Conservation (phyloP, 1,140 invertebrate species). For the Melanaphis sacchari region DNA sequence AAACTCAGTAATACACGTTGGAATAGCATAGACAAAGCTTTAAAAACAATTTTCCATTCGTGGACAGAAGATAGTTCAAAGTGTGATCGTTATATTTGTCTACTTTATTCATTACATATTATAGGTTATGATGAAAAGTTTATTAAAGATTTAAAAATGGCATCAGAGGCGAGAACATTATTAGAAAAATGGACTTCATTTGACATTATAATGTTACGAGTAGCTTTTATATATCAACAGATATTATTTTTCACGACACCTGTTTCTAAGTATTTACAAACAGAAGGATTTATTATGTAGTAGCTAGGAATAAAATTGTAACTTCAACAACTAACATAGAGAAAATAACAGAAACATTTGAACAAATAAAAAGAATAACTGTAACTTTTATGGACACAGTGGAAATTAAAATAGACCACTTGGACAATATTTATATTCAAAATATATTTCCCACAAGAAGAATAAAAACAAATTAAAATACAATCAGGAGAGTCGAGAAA, state of each 20-base stretch:
- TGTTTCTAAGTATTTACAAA: not conserved
- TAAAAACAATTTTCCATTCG: not conserved
- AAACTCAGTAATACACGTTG: not conserved
- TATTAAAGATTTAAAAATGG: not conserved
- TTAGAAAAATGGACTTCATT: not conserved
- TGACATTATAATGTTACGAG: not conserved
- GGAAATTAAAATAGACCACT: not conserved
- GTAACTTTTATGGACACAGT: not conserved
- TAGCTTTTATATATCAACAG: not conserved
- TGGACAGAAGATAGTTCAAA: not conserved
- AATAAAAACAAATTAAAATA: not conserved
- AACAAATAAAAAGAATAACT: not conserved
- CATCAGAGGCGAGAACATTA: not conserved
- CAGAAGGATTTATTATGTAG: not conserved
- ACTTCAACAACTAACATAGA: not conserved
- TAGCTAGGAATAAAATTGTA: not conserved
- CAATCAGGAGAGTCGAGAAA: not conserved
- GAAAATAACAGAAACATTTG: not conserved
- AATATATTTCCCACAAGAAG: not conserved
- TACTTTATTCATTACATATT: not conserved
- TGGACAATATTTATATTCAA: not conserved
- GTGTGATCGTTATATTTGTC: not conserved
- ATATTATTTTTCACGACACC: not conserved
- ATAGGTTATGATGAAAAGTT: not conserved
- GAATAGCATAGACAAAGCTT: not conserved